These are phyloP conservation scores for Aplidium turbinatum DNA, from an alignment of 23 tunicate genomes.

Conservation along the genomic window DNA sequence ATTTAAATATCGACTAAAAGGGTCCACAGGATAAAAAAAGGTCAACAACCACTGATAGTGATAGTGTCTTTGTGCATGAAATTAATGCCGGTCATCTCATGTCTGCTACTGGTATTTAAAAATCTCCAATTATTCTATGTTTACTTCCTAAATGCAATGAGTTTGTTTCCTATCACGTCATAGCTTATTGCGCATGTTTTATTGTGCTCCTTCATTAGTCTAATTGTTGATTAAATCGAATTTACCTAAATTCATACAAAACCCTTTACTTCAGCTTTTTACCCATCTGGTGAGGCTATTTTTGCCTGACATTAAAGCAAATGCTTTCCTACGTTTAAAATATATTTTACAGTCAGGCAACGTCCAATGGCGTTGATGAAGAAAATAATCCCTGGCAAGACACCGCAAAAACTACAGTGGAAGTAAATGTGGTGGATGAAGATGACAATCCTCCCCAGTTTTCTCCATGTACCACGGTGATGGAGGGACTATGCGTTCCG, in stretches of 20 bases:
- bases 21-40: no score
- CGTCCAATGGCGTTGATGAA: neutral
- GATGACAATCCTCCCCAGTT: constrained; percentile 28
- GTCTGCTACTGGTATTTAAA: no score
- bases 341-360: neutral
- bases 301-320: neutral
- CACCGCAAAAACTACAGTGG: neutral
- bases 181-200: no score
- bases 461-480: neutral
- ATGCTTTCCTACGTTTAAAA: neutral
- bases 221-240: neutral
- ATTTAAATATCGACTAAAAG: no score
- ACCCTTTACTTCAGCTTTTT: neutral
- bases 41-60: no score
- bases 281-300: neutral
- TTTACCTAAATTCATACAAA: neutral
- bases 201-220: neutral
- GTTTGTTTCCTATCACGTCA: no score
- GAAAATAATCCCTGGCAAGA: neutral
- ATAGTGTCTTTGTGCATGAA: no score
- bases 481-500: constrained; percentile 14
- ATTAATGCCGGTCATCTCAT: no score
- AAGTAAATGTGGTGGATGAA: constrained; percentile 15
- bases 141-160: no score
- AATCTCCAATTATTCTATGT: no score